Conservation (phyloP, 2,888 invertebrate species). For the Mylabris sibirica region DNA sequence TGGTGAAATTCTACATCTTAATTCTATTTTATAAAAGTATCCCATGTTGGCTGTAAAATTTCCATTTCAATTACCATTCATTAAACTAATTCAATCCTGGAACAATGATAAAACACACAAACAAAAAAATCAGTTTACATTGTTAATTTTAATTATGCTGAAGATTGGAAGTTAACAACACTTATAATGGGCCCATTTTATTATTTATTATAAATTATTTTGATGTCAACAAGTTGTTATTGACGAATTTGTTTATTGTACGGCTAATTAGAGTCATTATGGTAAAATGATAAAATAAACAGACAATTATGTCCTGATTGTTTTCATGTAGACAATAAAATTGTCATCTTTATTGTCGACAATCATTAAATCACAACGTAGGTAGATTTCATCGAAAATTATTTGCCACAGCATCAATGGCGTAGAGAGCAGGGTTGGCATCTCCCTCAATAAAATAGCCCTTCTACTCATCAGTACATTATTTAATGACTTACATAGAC, state of each 20-base stretch:
- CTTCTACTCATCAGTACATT: too few relatives aligned
- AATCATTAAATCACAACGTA: too few relatives aligned
- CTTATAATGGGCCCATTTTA: too few relatives aligned
- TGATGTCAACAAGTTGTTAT: not conserved
- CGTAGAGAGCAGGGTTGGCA: too few relatives aligned
- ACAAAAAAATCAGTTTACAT: too few relatives aligned
- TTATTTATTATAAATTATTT: not conserved
- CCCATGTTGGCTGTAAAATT: not conserved
- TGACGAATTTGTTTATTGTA: not conserved
- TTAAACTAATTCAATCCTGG: not conserved
- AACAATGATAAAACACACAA: not conserved
- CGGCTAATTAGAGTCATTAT: not conserved
- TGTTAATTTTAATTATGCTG: not conserved
- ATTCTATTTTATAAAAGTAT: not conserved
- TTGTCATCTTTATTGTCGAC: too few relatives aligned
- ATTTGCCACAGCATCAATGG: too few relatives aligned
- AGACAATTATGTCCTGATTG: not conserved
- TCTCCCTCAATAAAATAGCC: too few relatives aligned
- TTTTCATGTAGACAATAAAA: not conserved
- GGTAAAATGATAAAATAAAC: not conserved
- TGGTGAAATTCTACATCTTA: not conserved
- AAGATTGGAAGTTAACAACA: not conserved
- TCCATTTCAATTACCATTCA: not conserved
- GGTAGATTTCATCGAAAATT: too few relatives aligned
- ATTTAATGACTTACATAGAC: too few relatives aligned